Evolutionary conservation across 2,888 invertebrate species (phyloP).

Genomic region (Lymantria dispar): DNA sequence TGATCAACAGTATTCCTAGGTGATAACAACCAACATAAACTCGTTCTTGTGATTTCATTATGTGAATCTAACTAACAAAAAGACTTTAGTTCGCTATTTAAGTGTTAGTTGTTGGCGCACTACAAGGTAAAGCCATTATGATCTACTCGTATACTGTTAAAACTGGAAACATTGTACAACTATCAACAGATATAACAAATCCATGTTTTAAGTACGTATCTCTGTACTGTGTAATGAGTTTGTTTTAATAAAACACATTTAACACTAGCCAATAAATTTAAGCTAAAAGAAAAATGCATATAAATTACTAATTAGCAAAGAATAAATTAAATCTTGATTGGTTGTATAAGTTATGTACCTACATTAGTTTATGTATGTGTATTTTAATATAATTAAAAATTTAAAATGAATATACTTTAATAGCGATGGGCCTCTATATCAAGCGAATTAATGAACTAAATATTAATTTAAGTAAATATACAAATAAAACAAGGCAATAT

Average conservation of each 20-base stretch:
- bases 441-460: not conserved
- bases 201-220: slow-evolving; percentile 39
- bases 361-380: not conserved
- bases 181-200: slow-evolving; percentile 50
- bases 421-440: not conserved
- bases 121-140: slow-evolving; percentile 76
- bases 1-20: slow-evolving; percentile 64
- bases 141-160: slow-evolving; percentile 65
- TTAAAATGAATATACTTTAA: not conserved
- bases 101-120: slow-evolving; percentile 57
- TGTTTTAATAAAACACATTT: slow-evolving; percentile 12
- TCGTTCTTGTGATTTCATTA: slow-evolving; percentile 46
- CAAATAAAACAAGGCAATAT: not conserved
- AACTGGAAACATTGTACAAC: slow-evolving; percentile 60
- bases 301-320: slow-evolving; percentile 24
- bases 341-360: slow-evolving; percentile 14
- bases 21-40: slow-evolving; percentile 59
- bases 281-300: slow-evolving; percentile 15
- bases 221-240: slow-evolving; percentile 28
- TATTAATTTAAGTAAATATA: not conserved
- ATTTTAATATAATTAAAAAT: not conserved
- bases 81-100: slow-evolving; percentile 46
- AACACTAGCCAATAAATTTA: slow-evolving; percentile 3
- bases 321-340: slow-evolving; percentile 27
- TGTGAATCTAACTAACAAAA: slow-evolving; percentile 50